Conservation (phyloP, 2,113 vertebrate species). For the Caranx ignobilis region DNA sequence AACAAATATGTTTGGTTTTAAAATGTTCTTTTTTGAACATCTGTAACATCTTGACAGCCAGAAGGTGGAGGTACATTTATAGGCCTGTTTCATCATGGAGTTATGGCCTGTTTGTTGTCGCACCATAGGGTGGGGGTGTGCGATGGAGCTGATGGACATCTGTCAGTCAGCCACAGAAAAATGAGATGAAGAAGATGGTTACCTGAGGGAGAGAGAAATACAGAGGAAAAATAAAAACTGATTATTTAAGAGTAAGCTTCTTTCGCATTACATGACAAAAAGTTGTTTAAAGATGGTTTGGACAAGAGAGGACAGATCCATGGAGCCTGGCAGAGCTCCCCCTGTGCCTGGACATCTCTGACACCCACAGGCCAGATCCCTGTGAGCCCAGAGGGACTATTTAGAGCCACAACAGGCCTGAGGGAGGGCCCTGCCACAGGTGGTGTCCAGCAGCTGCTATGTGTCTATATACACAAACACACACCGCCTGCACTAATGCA, state of each 20-base stretch:
- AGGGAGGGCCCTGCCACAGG: conserved; percentile 73
- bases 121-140: conserved; percentile 24
- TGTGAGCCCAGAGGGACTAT: conserved; percentile 69
- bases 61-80: conserved; percentile 33
- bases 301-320: conserved; percentile 48
- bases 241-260: conserved; percentile 38
- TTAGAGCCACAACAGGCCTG: conserved; percentile 69
- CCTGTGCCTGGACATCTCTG: conserved; percentile 41
- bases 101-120: conserved; percentile 40
- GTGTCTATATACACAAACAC: conserved; percentile 65
- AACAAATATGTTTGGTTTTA: neutral
- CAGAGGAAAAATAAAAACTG: conserved; percentile 2
- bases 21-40: conserved; percentile 11
- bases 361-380: conserved; percentile 45
- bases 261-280: conserved; percentile 42
- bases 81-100: conserved; percentile 27
- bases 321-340: conserved; percentile 18
- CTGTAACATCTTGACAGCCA: conserved; percentile 28
- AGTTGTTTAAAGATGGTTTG: neutral
- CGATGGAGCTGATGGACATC: conserved; percentile 69
- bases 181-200: conserved; percentile 56
- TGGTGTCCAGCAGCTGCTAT: conserved; percentile 81
- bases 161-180: conserved; percentile 67
- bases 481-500: conserved; percentile 55
- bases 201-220: neutral